phyloP scores from a whole-genome alignment of 1,140 invertebrate species.

The Aphaenogaster ashmeadi region DNA sequence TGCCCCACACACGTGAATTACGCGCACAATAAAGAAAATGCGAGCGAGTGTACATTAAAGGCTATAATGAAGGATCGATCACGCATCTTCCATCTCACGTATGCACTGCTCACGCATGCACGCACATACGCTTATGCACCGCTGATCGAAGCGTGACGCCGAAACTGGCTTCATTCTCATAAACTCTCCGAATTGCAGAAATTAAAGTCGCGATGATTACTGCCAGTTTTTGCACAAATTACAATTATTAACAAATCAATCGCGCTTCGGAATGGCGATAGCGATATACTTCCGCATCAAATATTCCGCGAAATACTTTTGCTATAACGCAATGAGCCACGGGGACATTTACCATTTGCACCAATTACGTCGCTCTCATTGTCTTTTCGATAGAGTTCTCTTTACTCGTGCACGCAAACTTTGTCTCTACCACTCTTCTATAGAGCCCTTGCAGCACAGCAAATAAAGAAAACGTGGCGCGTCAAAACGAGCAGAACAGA shows the following conservation, averaged over 20 bases:
- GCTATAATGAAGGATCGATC: constrained; percentile 65
- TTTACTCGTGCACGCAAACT: constrained; percentile 47
- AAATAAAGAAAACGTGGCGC: constrained; percentile 72
- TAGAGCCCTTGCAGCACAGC: constrained; percentile 28
- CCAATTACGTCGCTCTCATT: constrained; percentile 62
- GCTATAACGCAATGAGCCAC: not conserved
- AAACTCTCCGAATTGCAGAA: constrained; percentile 36
- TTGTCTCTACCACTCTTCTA: constrained; percentile 33
- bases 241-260: constrained; percentile 22
- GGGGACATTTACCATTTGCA: constrained; percentile 20
- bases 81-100: constrained; percentile 62
- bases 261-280: not conserved
- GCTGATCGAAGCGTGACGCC: constrained; percentile 34
- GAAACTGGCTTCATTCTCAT: not conserved
- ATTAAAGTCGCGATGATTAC: constrained; percentile 25
- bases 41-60: constrained; percentile 63
- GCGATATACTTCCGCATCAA: constrained; percentile 16
- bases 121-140: constrained; percentile 49
- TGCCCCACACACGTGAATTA: constrained; percentile 69
- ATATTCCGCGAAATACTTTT: constrained; percentile 37
- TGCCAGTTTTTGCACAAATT: not conserved
- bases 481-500: constrained; percentile 69
- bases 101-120: constrained; percentile 66
- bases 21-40: constrained; percentile 71
- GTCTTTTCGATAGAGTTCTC: constrained; percentile 51